Base-by-base conservation (phyloP, 2,113 vertebrate species). In the Gyps fulvus region DNA sequence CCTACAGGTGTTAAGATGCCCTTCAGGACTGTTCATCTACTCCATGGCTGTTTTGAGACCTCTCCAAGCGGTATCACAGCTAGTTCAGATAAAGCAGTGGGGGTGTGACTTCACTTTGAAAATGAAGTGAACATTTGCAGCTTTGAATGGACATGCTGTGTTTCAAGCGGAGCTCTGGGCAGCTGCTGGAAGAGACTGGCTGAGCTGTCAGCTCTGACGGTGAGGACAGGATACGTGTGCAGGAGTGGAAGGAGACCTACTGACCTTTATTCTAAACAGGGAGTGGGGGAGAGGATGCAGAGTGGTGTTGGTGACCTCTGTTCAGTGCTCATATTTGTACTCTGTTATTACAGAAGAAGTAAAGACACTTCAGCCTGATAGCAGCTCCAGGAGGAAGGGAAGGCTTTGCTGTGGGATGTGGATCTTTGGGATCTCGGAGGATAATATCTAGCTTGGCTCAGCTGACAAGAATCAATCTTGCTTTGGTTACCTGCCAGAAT, bases 381-480 rank as follows among this genome's bases (percentile, higher is more conserved):
- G 80, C 85, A 61, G 61, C 82, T 34, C 54, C 10, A 27, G 91
- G 93, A 95, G 89, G 77, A 82, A 89, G 70, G 66, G 69, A 55
- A 95, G 73, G 40, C 70, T 93, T 83, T 91, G 80, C 90, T 93
- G 80, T 69, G 63, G 90, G 92, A 92, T 63, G 79, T 78, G 74
- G 45, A 74, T 92, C 93, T 77, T 62, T 55, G 61, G 92, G n/a
- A 88, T 94, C 76, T 87, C 6, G 0, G 70, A 87, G 83, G 80
- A 59, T 92, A 89, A 93, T 65, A 89, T 62, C 65, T 74, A 19
- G 31, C 57, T 84, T 0, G 0, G n/a, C 58, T 83, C 83, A 89
- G 66, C 70, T 65, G 77, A 72, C 38, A 52, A 13, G 55, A 90
- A 11, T 57, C 65, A 52, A 0, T 50, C 45, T 20, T 77, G 52